These are phyloP conservation scores for Ceraclea dissimilis DNA, from an alignment of 2,888 invertebrate genomes.

Conservation along the genomic window DNA sequence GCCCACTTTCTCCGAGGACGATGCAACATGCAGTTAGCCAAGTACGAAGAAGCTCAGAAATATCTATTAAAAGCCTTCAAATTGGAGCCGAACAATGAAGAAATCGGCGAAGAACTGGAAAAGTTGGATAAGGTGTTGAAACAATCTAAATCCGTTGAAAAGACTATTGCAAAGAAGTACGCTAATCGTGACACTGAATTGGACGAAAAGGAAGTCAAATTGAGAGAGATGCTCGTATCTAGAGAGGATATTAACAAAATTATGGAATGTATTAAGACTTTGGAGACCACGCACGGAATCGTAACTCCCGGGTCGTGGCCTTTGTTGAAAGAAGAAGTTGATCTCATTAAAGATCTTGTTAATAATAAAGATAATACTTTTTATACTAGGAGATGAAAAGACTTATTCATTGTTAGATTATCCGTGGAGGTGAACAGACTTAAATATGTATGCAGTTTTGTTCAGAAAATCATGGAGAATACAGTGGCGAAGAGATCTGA, in stretches of 20 bases:
- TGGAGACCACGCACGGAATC: not conserved
- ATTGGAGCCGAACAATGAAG: slow-evolving; percentile 10
- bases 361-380: not conserved
- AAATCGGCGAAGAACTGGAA: slow-evolving; percentile 7
- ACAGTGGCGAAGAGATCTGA: no score
- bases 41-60: slow-evolving; percentile 10
- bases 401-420: no score
- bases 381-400: not conserved
- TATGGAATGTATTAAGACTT: not conserved
- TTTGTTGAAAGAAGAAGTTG: slow-evolving; percentile 1
- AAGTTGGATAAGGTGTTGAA: slow-evolving; percentile 7
- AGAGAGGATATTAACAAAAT: not conserved
- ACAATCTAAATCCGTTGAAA: not conserved
- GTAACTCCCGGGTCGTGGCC: not conserved
- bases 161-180: slow-evolving; percentile 4
- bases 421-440: no score
- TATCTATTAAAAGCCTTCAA: slow-evolving; percentile 6
- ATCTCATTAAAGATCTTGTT: not conserved
- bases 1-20: slow-evolving; percentile 8
- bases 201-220: not conserved
- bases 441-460: no score
- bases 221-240: slow-evolving; percentile 3
- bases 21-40: slow-evolving; percentile 1
- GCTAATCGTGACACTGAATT: not conserved
- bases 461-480: no score